Conservation (phyloP, 1,140 invertebrate species). For the Drosophila quadrilineata region DNA sequence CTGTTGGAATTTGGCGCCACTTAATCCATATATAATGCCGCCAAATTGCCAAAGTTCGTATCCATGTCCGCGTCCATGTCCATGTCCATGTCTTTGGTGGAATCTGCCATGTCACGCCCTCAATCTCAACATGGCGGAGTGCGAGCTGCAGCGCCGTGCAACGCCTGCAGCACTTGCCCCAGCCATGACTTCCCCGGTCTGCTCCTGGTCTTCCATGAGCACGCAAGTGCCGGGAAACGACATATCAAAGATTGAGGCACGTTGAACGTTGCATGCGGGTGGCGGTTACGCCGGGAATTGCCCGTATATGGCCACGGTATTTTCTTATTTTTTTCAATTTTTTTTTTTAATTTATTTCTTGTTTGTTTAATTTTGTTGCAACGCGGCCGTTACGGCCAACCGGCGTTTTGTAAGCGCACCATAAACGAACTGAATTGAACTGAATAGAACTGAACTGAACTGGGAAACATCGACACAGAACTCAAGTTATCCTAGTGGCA, state of each 20-base stretch:
- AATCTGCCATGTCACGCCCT: constrained; percentile 6
- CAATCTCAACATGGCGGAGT: neutral
- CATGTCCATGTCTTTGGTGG: neutral
- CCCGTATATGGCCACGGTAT: too few relatives aligned
- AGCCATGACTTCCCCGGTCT: too few relatives aligned
- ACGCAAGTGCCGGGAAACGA: too few relatives aligned
- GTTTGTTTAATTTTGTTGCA: neutral
- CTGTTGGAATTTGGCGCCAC: constrained; percentile 66
- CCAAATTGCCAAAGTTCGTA: constrained; percentile 67
- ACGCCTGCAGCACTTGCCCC: constrained; percentile 29
- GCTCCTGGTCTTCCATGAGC: too few relatives aligned
- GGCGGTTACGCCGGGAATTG: too few relatives aligned
- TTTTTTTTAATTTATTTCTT: constrained; percentile 1
- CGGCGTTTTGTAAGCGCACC: constrained; percentile 74
- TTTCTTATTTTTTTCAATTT: neutral
- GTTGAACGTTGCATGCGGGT: too few relatives aligned
- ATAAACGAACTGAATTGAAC: constrained; percentile 68
- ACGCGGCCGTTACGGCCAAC: constrained; percentile 52
- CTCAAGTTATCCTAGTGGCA: constrained; percentile 10
- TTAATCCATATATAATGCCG: constrained; percentile 70
- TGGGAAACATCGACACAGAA: constrained; percentile 35
- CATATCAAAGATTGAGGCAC: too few relatives aligned
- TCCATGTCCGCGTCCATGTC: neutral
- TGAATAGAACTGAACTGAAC: constrained; percentile 53
- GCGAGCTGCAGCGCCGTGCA: too few relatives aligned